Percentiles rank a stretch among this genome's conserved stretches.
Conservation (phyloP, 2,113 vertebrate genomes). For the Connochaetes taurinus region DNA sequence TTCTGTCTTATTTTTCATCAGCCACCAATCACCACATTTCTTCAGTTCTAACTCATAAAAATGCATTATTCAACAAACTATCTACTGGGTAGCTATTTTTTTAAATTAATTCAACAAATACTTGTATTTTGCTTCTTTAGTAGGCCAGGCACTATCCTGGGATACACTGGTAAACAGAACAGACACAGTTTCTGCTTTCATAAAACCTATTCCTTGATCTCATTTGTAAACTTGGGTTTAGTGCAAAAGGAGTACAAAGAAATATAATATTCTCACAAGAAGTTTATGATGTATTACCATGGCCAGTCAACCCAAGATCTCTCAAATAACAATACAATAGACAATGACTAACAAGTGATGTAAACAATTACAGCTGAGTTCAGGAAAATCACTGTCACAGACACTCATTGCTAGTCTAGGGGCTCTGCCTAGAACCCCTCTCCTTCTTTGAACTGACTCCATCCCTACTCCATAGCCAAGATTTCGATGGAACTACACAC, state of each 20-base stretch:
- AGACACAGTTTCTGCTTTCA: not conserved
- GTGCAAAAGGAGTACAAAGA: not conserved
- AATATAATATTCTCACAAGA: not conserved
- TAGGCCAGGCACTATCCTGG: not conserved
- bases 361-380: not conserved
- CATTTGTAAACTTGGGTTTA: not conserved
- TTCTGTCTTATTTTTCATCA: not conserved
- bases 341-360: not conserved
- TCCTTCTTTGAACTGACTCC: not conserved
- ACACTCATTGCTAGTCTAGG: not conserved
- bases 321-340: not conserved
- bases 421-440: not conserved
- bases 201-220: not conserved
- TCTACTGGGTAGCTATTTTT: not conserved
- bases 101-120: conserved; percentile 36
- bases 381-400: not conserved
- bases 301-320: not conserved
- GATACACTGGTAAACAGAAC: not conserved
- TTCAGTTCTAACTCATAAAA: not conserved
- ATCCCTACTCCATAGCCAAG: not conserved
- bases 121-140: not conserved
- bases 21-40: not conserved
- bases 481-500: not conserved
- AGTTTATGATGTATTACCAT: not conserved
- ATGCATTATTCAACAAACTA: conserved; percentile 34